A percentile compares a stretch with the other conserved stretches of the same genome.
These are phyloP conservation scores for Pogonomyrmex barbatus DNA, from an alignment of 1,140 invertebrate species.

Conservation along the genomic window DNA sequence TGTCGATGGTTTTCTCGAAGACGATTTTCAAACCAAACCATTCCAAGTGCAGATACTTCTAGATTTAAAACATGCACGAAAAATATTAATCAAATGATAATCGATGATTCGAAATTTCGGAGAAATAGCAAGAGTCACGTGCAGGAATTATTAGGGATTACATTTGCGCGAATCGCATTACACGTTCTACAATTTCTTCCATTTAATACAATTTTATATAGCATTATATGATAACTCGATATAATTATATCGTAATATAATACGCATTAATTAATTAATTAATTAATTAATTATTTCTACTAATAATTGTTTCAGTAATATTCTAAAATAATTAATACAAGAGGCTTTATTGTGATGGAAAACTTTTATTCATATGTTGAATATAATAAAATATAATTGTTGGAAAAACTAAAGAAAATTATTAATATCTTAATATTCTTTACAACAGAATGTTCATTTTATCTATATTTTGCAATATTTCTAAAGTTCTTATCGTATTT, in stretches of 20 bases:
- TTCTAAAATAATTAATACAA: neutral
- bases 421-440: too few relatives aligned
- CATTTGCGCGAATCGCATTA: neutral
- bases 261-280: neutral
- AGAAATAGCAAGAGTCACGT: neutral
- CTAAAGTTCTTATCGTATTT: neutral
- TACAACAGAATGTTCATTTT: neutral
- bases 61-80: neutral
- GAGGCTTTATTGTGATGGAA: neutral
- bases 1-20: neutral
- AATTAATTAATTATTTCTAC: neutral
- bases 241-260: neutral
- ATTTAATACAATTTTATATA: neutral
- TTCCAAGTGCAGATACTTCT: neutral
- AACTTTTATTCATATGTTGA: neutral
- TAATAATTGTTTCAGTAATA: conserved; percentile 5
- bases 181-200: neutral
- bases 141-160: neutral
- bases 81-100: neutral
- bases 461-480: conserved; percentile 8
- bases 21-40: neutral
- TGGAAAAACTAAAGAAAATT: neutral
- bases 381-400: neutral
- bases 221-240: neutral
- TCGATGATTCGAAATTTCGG: neutral